Base-by-base conservation (phyloP, 2,797 vertebrate species). In the Poecilia picta region DNA sequence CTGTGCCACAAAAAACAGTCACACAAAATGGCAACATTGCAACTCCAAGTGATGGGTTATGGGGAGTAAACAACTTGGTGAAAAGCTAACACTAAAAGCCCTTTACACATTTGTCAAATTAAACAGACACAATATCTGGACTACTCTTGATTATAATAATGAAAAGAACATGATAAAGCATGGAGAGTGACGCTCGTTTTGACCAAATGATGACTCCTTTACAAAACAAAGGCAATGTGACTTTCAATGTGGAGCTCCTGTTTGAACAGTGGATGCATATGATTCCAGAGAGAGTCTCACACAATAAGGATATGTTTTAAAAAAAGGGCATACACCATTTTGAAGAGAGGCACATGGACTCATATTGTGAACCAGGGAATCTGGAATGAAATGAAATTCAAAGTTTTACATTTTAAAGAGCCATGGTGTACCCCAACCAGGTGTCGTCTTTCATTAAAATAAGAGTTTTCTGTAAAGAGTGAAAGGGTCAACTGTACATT, bases 51-150 rank as follows among this genome's bases (percentile, higher is more conserved):
- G n/a, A 59, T 59, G 57, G 12, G 2, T 31, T 15, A 15, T 59
- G 8, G 2, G 2, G 47, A 36, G 62, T 18, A 64, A 64, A 41
- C 1, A 68, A 68, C 20, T 39, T 41, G 36, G 18, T 1, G 31
- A 41, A 68, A 68, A 41, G 51, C 16, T 49, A 8, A 36, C 31
- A 36, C 31, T 33, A 64, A 64, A 64, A 36, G 16, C 62, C 64
- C 4, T 68, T 41, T 68, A 68, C 64, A 68, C 64, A 39, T 68
- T 68, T 68, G 64, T 68, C 64, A 68, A 68, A 41, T 68, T 53
- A 68, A 68, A 68, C 18, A 41, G 64, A 68, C 64, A 68, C 36
- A 68, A 68, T 68, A 41, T 68, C 36, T 39, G 64, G 64, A 36
- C 6, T 39, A 23, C 31, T 68, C 31, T 68, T 41, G 33, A 68